Conservation (phyloP, 1,140 invertebrate species). For the Ostrea denselamellosa region DNA sequence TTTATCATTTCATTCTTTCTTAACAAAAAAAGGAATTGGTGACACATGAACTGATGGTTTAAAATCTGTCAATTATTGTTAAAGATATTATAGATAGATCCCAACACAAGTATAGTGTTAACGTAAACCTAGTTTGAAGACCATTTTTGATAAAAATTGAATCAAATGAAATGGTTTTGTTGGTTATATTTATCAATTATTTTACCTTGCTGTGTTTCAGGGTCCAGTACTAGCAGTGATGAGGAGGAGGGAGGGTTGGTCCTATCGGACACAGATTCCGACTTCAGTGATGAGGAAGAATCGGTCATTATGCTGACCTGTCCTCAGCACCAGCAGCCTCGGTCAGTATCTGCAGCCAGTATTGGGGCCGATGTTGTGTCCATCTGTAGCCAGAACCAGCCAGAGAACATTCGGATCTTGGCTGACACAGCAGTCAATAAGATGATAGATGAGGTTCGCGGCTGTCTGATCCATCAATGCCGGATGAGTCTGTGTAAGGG, state of each 20-base stretch:
- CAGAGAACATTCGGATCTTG: conserved; percentile 56
- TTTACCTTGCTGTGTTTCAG: not conserved
- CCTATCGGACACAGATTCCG: conserved; percentile 53
- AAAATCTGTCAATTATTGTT: no score
- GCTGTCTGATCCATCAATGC: conserved; percentile 70
- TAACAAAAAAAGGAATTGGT: no score
- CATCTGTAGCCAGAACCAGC: conserved; percentile 69
- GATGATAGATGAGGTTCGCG: conserved; percentile 62
- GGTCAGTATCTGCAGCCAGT: conserved; percentile 62
- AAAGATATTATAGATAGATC: no score
- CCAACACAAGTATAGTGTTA: no score
- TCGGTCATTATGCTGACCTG: conserved; percentile 73
- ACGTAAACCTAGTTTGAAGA: no score
- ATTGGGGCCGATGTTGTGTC: conserved; percentile 64
- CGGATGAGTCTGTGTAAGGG: conserved; percentile 71
- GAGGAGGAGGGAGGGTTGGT: conserved; percentile 49
- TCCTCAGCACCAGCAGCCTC: conserved; percentile 63
- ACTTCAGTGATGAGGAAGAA: conserved; percentile 69
- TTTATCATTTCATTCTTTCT: no score
- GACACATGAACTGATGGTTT: no score
- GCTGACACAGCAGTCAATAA: conserved; percentile 62
- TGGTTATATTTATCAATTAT: not conserved
- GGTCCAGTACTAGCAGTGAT: conserved; percentile 52
- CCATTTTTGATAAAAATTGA: no score
- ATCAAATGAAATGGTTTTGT: no score